Percentiles rank a stretch among this genome's conserved stretches.
These are phyloP conservation scores for Corythornis vintsioides DNA, from an alignment of 2,113 vertebrate genomes.

Conservation along the genomic window DNA sequence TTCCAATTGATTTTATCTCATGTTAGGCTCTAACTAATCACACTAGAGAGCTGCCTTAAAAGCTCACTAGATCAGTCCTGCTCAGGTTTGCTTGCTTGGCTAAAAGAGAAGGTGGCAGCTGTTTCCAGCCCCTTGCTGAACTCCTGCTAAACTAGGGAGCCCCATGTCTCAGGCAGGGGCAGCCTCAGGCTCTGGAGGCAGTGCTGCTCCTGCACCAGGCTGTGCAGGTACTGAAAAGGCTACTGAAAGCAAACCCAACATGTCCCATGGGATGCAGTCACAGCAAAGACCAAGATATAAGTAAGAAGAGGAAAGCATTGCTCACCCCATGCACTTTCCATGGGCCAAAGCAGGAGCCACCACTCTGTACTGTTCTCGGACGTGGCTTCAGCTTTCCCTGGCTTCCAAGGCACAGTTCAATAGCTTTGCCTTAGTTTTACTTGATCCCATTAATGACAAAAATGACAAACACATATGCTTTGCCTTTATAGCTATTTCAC, in stretches of 20 bases:
- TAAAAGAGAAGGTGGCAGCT: background rate
- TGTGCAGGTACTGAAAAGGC: background rate
- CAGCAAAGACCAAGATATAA: background rate
- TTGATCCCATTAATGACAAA: slow-evolving; percentile 59
- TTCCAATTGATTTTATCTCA: slow-evolving; percentile 68
- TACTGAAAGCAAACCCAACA: background rate
- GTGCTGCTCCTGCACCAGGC: background rate
- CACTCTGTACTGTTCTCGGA: background rate
- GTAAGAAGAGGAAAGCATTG: background rate
- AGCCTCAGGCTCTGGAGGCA: background rate
- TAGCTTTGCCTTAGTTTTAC: slow-evolving; percentile 40
- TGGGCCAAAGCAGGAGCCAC: background rate
- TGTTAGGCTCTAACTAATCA: slow-evolving; percentile 64
- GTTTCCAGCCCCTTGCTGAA: background rate
- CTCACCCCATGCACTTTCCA: background rate
- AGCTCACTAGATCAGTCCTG: slow-evolving; percentile 45
- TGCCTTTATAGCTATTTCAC: slow-evolving; percentile 68
- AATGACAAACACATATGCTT: slow-evolving; percentile 53
- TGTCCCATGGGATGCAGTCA: background rate
- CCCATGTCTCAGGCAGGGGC: background rate
- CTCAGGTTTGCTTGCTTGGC: background rate
- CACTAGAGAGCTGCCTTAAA: slow-evolving; percentile 41
- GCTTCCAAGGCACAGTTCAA: slow-evolving; percentile 15
- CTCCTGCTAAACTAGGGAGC: fast-evolving
- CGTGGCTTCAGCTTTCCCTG: background rate